Evolutionary conservation across 2,113 vertebrate genomes (phyloP).

Genomic region (Vidua macroura): DNA sequence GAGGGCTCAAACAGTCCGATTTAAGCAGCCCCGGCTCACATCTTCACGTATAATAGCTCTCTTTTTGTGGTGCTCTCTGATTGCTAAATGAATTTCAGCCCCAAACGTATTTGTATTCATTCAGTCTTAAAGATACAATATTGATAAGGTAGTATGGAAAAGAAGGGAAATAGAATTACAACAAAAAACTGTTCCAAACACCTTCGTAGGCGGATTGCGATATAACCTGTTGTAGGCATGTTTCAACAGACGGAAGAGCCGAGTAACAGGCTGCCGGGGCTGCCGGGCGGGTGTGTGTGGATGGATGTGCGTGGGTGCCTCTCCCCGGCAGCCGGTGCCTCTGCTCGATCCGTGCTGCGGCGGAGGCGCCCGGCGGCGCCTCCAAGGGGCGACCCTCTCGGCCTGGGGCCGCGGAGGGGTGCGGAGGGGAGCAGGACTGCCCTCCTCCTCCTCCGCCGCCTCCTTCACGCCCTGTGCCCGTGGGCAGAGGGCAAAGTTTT

Average conservation of each 20-base stretch:
- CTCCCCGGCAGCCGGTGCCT: background rate
- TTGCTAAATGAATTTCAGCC: background rate
- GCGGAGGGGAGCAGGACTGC: background rate
- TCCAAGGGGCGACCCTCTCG: background rate
- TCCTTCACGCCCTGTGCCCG: background rate
- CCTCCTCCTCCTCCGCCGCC: background rate
- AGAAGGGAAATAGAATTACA: background rate
- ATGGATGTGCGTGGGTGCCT: background rate
- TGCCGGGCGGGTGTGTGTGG: background rate
- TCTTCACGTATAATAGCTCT: background rate
- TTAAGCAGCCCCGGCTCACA: background rate
- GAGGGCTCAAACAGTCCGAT: background rate
- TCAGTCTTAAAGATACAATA: background rate
- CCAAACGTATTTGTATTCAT: conserved; percentile 35
- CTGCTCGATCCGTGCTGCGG: background rate
- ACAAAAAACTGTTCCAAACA: background rate
- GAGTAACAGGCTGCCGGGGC: background rate
- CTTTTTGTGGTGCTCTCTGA: background rate
- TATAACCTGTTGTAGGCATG: conserved; percentile 50
- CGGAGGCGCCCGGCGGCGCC: background rate
- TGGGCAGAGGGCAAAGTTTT: background rate
- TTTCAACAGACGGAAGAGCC: background rate
- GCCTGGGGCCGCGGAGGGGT: background rate
- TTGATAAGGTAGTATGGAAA: background rate
- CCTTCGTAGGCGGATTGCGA: background rate